Base-by-base conservation (phyloP, 2,113 vertebrate genomes). In the Tapirus terrestris region DNA sequence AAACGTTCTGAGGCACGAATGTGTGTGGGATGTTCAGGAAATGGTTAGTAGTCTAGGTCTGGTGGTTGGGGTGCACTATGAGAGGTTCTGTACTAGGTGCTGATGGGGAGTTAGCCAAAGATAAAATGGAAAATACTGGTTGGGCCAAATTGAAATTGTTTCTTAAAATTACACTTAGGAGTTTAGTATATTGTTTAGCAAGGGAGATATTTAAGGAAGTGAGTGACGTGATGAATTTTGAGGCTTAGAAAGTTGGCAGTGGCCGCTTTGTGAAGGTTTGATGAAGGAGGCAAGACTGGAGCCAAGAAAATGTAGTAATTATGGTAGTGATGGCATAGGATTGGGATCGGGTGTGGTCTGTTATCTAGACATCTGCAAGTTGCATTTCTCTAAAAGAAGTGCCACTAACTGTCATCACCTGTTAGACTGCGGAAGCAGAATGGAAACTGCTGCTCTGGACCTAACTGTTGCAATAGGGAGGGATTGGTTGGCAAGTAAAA, bases 321-420 rank as follows among this genome's bases (percentile, higher is more conserved):
- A 11, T 0, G 31, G 29, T 53, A 12, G 17, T 12, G 13, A 18
- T 58, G 63, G 25, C 4, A 5, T 58, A 31, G 8, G 33, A 27
- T 82, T 39, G 4, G 33, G 14, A 17, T 17, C 31, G 11, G 8
- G 11, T 48, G 56, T 16, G 25, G 2, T 84, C 14, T 5, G 1
- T 58, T 90, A 16, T 56, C 43, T 61, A 75, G 9, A 76, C 16
- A 80, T 29, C 21, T 92, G 14, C 20, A 31, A 58, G 27, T 68
- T 72, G n/a, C 16, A 31, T 91, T 93, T 95, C 85, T 91, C 27
- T 79, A 53, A n/a, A 96, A 77, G 82, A 91, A 82, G 61, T 48
- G 36, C n/a, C 67, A 20, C 36, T 33, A 33, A 33, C 58, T 58
- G 36, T 27, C 18, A 6, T 92, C 21, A 53, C 68, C 56, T 83